phyloP scores from a whole-genome alignment of 2,113 vertebrate species.

The Suncus etruscus region DNA sequence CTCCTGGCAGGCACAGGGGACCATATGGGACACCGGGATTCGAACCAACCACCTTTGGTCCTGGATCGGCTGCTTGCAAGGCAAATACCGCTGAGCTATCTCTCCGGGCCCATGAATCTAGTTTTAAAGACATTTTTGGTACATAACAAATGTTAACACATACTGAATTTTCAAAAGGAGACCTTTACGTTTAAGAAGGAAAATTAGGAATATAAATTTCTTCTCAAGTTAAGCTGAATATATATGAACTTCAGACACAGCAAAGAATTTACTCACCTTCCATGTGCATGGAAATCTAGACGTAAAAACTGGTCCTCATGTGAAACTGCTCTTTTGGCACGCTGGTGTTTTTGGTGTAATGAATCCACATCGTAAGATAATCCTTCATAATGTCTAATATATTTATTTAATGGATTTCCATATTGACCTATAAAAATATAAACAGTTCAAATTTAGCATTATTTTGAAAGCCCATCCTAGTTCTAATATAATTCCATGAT shows the following conservation, averaged over 20 bases:
- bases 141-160: slow-evolving; percentile 44
- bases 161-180: slow-evolving; percentile 47
- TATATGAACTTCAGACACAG: slow-evolving; percentile 16
- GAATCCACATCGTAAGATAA: slow-evolving; percentile 93
- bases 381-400: slow-evolving; percentile 97
- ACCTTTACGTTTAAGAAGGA: slow-evolving; percentile 28
- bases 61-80: no score
- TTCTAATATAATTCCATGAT: slow-evolving; percentile 6
- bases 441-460: slow-evolving; percentile 71
- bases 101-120: background rate
- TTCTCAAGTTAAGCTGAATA: slow-evolving; percentile 23
- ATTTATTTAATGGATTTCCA: slow-evolving; percentile 93
- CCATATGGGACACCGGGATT: no score
- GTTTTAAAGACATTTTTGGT: slow-evolving; percentile 33
- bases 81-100: no score
- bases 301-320: slow-evolving; percentile 93
- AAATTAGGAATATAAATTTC: slow-evolving; percentile 5
- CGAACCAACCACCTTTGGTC: no score
- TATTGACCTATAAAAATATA: slow-evolving; percentile 92
- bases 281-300: slow-evolving; percentile 96
- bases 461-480: slow-evolving; percentile 25
- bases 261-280: slow-evolving; percentile 91
- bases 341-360: slow-evolving; percentile 97
- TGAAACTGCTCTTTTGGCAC: slow-evolving; percentile 95
- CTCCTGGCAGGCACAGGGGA: no score